Conservation (phyloP, 2,888 invertebrate species). For the Drosophila atroscutellata region DNA sequence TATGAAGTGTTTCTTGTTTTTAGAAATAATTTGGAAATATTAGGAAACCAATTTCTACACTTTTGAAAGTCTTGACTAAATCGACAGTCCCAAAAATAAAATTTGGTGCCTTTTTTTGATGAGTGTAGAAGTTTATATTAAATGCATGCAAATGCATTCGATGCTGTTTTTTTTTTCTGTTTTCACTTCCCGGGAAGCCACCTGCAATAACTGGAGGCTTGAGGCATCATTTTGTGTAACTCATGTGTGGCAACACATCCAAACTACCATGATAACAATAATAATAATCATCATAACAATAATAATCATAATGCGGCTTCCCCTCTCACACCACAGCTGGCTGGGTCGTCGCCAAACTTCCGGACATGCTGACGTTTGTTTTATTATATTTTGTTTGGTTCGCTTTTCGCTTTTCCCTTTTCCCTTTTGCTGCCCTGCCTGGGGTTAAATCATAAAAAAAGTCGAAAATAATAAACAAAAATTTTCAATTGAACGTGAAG, state of each 20-base stretch:
- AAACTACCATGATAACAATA: constrained; percentile 43
- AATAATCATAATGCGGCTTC: constrained; percentile 24
- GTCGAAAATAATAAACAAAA: constrained; percentile 78
- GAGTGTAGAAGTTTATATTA: constrained; percentile 8
- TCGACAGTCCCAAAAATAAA: neutral
- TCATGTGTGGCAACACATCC: constrained; percentile 46
- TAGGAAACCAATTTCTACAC: accelerated
- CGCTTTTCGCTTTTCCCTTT: constrained; percentile 14
- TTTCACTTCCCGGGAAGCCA: constrained; percentile 52
- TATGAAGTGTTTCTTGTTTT: neutral
- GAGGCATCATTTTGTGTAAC: constrained; percentile 25
- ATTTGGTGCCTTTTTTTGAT: neutral
- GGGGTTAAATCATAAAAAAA: constrained; percentile 81
- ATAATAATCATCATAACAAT: constrained; percentile 29
- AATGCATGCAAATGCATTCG: constrained; percentile 37
- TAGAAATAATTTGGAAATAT: neutral
- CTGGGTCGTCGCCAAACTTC: constrained; percentile 70
- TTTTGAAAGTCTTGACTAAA: neutral
- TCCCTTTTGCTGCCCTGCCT: constrained; percentile 22
- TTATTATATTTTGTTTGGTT: constrained; percentile 20
- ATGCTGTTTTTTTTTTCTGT: constrained; percentile 9
- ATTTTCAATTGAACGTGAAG: constrained; percentile 80
- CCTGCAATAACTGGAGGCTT: constrained; percentile 45
- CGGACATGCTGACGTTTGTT: constrained; percentile 56
- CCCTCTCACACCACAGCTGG: constrained; percentile 3